phyloP scores from a whole-genome alignment of 2,113 vertebrate genomes.

The Hyaena hyaena region DNA sequence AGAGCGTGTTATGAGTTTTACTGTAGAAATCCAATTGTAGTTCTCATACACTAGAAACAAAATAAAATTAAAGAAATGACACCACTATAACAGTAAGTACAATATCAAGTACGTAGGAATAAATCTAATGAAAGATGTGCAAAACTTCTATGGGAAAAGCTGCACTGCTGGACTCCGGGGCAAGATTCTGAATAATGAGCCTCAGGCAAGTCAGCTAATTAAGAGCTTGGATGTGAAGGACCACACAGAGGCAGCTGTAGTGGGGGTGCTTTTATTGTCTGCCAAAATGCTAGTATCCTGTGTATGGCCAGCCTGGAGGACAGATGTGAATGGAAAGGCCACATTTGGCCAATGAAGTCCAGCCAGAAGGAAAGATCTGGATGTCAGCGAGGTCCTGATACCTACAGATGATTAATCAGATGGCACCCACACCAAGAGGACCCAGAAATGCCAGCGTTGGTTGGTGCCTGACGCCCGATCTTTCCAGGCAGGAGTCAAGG shows the following conservation, averaged over 20 bases:
- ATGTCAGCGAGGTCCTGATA: slow-evolving; percentile 24
- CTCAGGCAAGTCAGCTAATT: slow-evolving; percentile 53
- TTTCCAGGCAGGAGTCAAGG: background rate
- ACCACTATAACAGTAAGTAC: background rate
- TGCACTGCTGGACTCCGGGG: background rate
- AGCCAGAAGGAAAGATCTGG: slow-evolving; percentile 61
- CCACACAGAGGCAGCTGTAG: slow-evolving; percentile 48
- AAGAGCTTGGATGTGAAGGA: slow-evolving; percentile 24
- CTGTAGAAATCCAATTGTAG: background rate
- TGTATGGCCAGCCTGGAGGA: slow-evolving; percentile 58
- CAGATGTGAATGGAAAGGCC: slow-evolving; percentile 72
- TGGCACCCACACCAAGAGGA: background rate
- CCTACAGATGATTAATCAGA: slow-evolving; percentile 63
- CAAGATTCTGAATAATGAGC: background rate
- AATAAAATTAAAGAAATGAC: background rate
- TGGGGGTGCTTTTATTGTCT: background rate
- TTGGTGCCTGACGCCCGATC: background rate
- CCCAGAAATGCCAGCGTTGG: background rate
- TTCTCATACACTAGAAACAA: slow-evolving; percentile 22
- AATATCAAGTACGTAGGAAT: slow-evolving; percentile 1
- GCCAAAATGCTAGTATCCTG: slow-evolving; percentile 30
- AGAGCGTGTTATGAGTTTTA: background rate
- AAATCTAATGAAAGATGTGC: background rate
- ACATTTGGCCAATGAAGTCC: slow-evolving; percentile 57
- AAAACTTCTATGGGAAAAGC: background rate